Conservation (phyloP, 2,888 invertebrate genomes). For the Troilus luridus region DNA sequence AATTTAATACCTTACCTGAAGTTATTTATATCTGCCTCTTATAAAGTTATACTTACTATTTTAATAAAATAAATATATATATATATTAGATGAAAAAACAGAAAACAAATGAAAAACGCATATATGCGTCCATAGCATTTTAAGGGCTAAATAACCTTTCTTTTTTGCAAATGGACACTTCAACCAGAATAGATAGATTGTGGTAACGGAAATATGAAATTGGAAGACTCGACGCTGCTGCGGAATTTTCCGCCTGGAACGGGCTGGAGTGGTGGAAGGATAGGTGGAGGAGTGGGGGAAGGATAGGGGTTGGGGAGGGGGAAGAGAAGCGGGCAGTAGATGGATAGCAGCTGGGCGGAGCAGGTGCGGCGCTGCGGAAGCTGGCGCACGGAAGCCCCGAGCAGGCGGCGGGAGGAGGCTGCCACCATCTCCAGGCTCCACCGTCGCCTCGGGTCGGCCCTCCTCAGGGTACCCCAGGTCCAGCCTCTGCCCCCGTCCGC, state of each 20-base stretch:
- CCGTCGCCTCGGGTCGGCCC: conserved; percentile 73
- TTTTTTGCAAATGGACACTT: too few relatives aligned
- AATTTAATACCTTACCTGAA: too few relatives aligned
- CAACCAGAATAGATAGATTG: too few relatives aligned
- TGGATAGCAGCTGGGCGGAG: conserved; percentile 58
- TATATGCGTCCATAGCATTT: too few relatives aligned
- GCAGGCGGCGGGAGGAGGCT: conserved; percentile 78
- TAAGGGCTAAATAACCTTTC: too few relatives aligned
- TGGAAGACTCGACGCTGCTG: neutral
- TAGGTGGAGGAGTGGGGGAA: neutral
- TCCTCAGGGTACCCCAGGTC: conserved; percentile 55
- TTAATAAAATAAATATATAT: too few relatives aligned
- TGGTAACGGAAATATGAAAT: neutral
- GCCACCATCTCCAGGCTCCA: conserved; percentile 79
- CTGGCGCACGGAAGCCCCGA: conserved; percentile 74
- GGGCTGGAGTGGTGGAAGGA: neutral
- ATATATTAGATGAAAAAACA: too few relatives aligned
- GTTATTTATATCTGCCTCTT: too few relatives aligned
- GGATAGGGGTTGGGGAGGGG: neutral
- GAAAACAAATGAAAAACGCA: too few relatives aligned
- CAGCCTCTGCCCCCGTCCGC: conserved; percentile 45
- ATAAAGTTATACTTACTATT: too few relatives aligned
- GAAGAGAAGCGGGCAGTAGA: conserved; percentile 10
- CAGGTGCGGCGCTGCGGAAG: conserved; percentile 62
- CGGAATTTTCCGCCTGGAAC: neutral